These are phyloP conservation scores for Sinohyriopsis cumingii DNA, from an alignment of 2,888 invertebrate genomes.

Conservation along the genomic window DNA sequence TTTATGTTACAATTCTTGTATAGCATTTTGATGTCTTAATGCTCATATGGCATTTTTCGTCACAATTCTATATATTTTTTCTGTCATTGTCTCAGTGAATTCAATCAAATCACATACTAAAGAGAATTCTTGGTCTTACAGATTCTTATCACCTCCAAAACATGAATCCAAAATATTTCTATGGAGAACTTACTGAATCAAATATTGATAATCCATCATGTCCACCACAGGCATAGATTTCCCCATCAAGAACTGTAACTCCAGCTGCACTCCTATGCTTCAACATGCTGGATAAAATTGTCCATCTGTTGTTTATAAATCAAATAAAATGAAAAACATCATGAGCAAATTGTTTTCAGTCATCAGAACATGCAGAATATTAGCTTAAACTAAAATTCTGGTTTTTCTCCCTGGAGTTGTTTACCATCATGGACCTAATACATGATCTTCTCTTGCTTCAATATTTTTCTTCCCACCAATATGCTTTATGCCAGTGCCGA, in stretches of 20 bases:
- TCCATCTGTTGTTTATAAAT: conserved; percentile 76
- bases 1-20: no score
- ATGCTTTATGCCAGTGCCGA: no score
- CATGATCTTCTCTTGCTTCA: no score
- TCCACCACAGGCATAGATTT: conserved; percentile 87
- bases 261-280: conserved; percentile 83
- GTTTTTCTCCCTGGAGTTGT: neutral
- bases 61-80: no score
- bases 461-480: no score
- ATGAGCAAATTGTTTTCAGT: neutral
- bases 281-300: conserved; percentile 82
- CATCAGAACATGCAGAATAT: neutral
- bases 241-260: conserved; percentile 81
- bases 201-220: conserved; percentile 91
- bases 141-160: neutral
- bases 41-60: no score
- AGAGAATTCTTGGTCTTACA: no score
- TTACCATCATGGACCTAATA: no score
- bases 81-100: no score
- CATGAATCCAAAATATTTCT: neutral
- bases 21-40: no score
- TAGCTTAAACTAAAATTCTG: neutral
- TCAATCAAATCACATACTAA: no score
- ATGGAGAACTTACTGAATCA: conserved; percentile 79
- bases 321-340: neutral